Percentiles rank a stretch among this genome's conserved stretches.
Conservation (phyloP, 2,888 invertebrate species). For the Caenorhabditis macrosperma region DNA sequence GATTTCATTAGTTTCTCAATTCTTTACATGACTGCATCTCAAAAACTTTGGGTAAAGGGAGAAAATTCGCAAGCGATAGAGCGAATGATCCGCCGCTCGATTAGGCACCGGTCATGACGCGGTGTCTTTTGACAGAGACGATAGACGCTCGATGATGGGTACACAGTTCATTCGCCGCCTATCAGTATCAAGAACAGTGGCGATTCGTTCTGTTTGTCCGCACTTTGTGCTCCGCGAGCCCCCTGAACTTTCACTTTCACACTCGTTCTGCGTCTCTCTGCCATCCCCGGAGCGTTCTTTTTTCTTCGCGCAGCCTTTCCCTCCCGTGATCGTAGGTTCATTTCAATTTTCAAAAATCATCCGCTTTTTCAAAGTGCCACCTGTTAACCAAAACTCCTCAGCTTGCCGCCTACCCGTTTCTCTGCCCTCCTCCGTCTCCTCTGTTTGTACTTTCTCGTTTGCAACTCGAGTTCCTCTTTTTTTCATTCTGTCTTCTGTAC, state of each 20-base stretch:
- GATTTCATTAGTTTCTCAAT: not conserved
- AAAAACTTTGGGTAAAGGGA: no score
- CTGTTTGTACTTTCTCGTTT: conserved; percentile 27
- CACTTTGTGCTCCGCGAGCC: conserved; percentile 7
- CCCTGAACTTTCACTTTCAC: not conserved
- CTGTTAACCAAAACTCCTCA: conserved; percentile 19
- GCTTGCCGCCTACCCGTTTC: conserved; percentile 19
- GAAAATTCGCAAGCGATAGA: not conserved
- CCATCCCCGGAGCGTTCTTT: not conserved
- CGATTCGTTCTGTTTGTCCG: conserved; percentile 11
- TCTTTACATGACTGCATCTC: not conserved
- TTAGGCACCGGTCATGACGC: conserved; percentile 14
- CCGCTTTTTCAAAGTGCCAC: not conserved
- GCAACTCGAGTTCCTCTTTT: conserved; percentile 33
- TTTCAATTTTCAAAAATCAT: conserved; percentile 23
- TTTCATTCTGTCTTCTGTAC: conserved; percentile 23
- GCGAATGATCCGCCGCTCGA: conserved; percentile 30
- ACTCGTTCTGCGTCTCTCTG: conserved; percentile 25
- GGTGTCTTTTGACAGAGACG: not conserved
- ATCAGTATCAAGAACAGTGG: conserved; percentile 22
- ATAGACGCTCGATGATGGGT: conserved; percentile 9
- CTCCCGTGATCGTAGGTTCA: no score
- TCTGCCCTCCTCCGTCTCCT: conserved; percentile 14
- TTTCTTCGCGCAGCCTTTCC: conserved; percentile 4
- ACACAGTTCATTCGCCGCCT: conserved; percentile 27